A percentile compares a stretch with the other conserved stretches of the same genome.
These are phyloP conservation scores for Arenaria interpres DNA, from an alignment of 2,113 vertebrate genomes.

Conservation along the genomic window DNA sequence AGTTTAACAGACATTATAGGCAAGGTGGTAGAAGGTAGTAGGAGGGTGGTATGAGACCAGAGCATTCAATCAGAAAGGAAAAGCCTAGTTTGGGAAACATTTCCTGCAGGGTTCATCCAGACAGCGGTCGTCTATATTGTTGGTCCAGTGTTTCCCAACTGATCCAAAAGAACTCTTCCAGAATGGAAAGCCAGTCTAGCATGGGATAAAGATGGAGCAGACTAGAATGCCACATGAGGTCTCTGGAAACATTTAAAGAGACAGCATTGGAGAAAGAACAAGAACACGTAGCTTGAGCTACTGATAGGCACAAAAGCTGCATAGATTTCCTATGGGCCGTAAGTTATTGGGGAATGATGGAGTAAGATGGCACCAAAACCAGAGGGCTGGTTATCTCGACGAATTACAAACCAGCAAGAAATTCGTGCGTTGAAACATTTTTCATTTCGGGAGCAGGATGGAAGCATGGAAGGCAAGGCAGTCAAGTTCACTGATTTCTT, in stretches of 20 bases:
- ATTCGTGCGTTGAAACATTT: neutral
- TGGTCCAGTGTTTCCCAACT: neutral
- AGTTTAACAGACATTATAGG: neutral
- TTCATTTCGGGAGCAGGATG: neutral
- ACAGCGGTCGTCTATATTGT: neutral
- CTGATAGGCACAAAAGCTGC: neutral
- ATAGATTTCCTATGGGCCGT: neutral
- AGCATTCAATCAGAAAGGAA: neutral
- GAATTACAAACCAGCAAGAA: neutral
- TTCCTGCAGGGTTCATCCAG: neutral
- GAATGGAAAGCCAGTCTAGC: neutral
- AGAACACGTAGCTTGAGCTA: neutral
- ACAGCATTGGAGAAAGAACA: neutral
- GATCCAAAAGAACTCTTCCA: neutral
- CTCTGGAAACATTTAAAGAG: neutral
- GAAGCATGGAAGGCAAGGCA: neutral
- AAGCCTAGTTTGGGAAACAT: neutral
- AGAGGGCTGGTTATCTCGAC: neutral
- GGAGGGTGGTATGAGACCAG: neutral
- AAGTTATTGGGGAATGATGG: neutral
- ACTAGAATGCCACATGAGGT: neutral
- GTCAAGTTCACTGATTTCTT: neutral
- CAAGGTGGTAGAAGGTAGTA: neutral
- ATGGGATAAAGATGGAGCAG: neutral
- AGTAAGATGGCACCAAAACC: neutral